Base-by-base conservation (phyloP, 1,140 invertebrate species). In the Halyomorpha halys region DNA sequence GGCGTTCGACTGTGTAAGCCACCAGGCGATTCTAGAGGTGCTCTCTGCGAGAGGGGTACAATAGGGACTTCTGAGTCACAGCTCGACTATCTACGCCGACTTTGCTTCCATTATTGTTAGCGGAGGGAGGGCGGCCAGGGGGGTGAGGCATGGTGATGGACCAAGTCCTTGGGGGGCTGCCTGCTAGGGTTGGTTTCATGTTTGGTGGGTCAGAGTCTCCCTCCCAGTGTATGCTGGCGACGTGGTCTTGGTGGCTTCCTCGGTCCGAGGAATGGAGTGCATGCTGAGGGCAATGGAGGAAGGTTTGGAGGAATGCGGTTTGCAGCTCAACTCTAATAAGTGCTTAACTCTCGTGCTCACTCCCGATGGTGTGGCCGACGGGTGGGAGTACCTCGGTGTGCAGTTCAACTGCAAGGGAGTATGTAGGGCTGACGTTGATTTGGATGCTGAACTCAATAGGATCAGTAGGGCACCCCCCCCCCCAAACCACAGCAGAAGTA, bases 401-500 rank as follows among this genome's bases (percentile, higher is more conserved):
- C 9, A 14, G 54, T 59, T 59, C 23, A 18, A 19, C 54, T 25
- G 19, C 13, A 13, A 9, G 9, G 54, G 54, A 18, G 23, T 34
- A 8, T 13, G 9, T 14, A 9, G 18, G 9, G 13, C 13, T 6
- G 9, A 6, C 4, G 13, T 6, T 6, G 54, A 25, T 25, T 11
- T 59, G 6, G 23, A 23, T 4, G 19, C 23, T 8, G 5, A 19
- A 9, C 23, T 59, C 5, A 8, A 14, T 9, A 9, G 23, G 27
- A 34, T 59, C 19, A 18, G 27, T 34, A 34, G 23, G 54, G 54
- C n/a, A n/a, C n/a, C n/a, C n/a, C 27, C 16, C 54, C 54, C 13
- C 54, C 27, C 8, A 59, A 59, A 18, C 54, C 54, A 5, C 54
- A 34, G 54, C 54, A 59, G 54, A 59, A 14, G 27, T 11, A 23